Evolutionary conservation across 2,888 invertebrate genomes (phyloP), one percentile per base, ranked within the genome.

Genomic region (Drosophila ochracea): DNA sequence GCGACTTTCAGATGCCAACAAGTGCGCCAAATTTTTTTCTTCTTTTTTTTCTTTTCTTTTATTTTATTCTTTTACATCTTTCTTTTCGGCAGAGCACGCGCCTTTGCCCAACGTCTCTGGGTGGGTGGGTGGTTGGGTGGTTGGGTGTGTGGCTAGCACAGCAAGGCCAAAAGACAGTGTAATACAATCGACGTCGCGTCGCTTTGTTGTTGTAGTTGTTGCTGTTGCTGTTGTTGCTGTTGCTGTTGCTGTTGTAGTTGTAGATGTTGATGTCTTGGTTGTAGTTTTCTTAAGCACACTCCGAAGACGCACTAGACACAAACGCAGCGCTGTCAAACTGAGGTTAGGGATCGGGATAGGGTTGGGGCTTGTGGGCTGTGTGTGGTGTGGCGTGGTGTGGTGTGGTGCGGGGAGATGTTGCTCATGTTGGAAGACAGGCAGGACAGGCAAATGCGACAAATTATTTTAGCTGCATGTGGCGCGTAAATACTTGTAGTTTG

Each of bases 401-500:
- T n/a, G 41, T 0, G 19, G 13, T 2, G 31, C 2, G 16, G 31
- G 31, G 0, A 31, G 31, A 11, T 9, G 59, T 3, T 10, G 21
- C 37, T n/a, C 47, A 35, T 30, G 37, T 16, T n/a, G 28, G 41
- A 13, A 30, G 43, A 30, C 30, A 33, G 52, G 59, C 37, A 49
- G 50, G 68, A 61, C 60, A 70, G 80, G 77, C 88, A 79, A 84
- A 83, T 81, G 78, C 80, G 80, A 85, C 85, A 88, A 86, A 86
- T 83, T 83, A 85, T 85, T 85, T 85, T 77, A 85, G 83, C 85
- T 81, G 85, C 85, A 85, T 75, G 88, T 69, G 68, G 77, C 64
- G 77, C 70, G 69, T 59, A 66, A 77, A 81, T 69, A 53, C 69
- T 81, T 78, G 65, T 73, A 81, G 82, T 81, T 79, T 77, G 72